These are phyloP conservation scores for Recurvirostra avosetta DNA, from an alignment of 2,113 vertebrate genomes.

Conservation along the genomic window DNA sequence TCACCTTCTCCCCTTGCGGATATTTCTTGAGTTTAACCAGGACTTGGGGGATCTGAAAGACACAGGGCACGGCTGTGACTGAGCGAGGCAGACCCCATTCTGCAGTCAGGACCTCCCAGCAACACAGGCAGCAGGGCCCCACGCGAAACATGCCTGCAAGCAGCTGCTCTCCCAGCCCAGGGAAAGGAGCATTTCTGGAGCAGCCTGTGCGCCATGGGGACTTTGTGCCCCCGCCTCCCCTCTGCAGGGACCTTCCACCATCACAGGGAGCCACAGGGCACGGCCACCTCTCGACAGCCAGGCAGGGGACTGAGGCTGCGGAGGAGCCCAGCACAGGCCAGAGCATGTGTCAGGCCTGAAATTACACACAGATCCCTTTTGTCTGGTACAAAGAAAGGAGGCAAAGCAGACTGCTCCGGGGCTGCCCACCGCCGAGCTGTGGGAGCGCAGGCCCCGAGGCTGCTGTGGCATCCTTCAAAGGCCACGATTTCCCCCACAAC, in stretches of 20 bases:
- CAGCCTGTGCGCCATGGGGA: background rate
- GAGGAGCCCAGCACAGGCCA: background rate
- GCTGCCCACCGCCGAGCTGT: background rate
- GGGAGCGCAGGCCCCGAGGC: background rate
- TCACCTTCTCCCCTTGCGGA: slow-evolving; percentile 88
- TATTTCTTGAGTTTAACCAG: slow-evolving; percentile 94
- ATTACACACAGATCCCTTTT: background rate
- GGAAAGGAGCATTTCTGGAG: background rate
- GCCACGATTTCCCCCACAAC: background rate
- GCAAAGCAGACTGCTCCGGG: background rate
- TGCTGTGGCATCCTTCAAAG: background rate
- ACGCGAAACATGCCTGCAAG: background rate
- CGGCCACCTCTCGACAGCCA: background rate
- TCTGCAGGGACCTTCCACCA: background rate
- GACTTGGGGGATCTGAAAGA: slow-evolving; percentile 90
- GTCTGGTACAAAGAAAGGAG: background rate
- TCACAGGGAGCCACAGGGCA: background rate
- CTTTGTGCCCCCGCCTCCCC: background rate
- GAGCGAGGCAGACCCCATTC: accelerated
- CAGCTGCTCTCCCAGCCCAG: background rate
- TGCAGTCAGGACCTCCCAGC: background rate
- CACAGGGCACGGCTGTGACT: background rate
- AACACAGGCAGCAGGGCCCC: background rate
- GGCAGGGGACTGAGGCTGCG: background rate
- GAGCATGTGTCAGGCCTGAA: background rate